phyloP scores from a whole-genome alignment of 2,888 invertebrate species.

The Bimastos eiseni region DNA sequence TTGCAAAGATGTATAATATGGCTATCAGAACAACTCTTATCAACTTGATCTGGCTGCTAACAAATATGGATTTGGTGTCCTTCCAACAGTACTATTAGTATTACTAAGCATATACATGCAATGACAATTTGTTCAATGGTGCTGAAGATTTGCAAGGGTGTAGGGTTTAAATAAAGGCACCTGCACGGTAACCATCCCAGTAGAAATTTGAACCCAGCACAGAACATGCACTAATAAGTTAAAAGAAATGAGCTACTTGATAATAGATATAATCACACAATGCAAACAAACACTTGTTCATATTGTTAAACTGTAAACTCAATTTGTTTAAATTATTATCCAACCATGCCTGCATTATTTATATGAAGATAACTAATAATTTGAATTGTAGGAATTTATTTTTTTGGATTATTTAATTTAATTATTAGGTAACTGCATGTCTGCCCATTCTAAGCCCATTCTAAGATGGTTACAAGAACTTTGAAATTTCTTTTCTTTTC shows the following conservation, averaged over 20 bases:
- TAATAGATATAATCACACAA: too few species aligned
- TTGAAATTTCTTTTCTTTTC: too few species aligned
- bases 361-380: neutral
- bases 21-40: neutral
- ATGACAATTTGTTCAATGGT: too few species aligned
- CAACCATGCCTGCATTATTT: neutral
- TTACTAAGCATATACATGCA: too few species aligned
- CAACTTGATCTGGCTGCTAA: neutral
- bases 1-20: neutral
- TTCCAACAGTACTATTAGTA: neutral
- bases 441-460: too few species aligned
- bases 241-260: too few species aligned
- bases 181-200: neutral
- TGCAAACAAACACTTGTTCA: neutral
- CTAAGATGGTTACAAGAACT: too few species aligned
- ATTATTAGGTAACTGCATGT: neutral
- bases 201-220: neutral
- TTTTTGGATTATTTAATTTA: neutral
- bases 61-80: neutral
- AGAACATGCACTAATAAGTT: neutral
- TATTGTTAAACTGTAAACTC: neutral
- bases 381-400: neutral
- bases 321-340: neutral
- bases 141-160: too few species aligned
- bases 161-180: neutral